Evolutionary conservation across 2,797 vertebrate genomes (phyloP).

Genomic region (Girardinus metallicus): DNA sequence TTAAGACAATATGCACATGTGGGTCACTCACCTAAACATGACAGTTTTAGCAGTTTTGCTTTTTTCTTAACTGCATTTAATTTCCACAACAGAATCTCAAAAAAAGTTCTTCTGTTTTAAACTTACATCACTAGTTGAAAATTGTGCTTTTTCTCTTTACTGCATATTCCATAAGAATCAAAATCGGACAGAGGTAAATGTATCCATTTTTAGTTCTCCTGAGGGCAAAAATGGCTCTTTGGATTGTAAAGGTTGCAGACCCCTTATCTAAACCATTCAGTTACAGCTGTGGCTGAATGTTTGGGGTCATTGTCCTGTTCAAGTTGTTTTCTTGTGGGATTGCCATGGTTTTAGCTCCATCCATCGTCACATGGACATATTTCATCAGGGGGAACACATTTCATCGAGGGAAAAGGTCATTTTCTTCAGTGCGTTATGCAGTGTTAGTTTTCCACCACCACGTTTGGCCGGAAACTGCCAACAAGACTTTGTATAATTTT

Average conservation of each 20-base stretch:
- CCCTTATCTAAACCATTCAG: neutral
- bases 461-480: neutral
- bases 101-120: neutral
- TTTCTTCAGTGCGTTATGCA: neutral
- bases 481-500: neutral
- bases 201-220: neutral
- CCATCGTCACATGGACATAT: neutral
- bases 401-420: neutral
- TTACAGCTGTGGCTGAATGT: neutral
- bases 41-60: neutral
- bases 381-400: neutral
- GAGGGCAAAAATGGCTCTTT: too few species aligned
- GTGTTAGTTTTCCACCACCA: neutral
- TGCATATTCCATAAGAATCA: neutral
- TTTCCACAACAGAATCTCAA: neutral
- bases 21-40: too few species aligned
- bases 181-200: neutral
- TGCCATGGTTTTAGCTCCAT: neutral
- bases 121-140: neutral
- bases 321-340: neutral
- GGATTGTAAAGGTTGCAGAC: slow-evolving; percentile 1
- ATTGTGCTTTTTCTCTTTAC: neutral
- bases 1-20: too few species aligned
- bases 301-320: neutral
- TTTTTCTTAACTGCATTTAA: neutral